phyloP scores from a whole-genome alignment of 2,888 invertebrate genomes.

The Phalera bucephala region DNA sequence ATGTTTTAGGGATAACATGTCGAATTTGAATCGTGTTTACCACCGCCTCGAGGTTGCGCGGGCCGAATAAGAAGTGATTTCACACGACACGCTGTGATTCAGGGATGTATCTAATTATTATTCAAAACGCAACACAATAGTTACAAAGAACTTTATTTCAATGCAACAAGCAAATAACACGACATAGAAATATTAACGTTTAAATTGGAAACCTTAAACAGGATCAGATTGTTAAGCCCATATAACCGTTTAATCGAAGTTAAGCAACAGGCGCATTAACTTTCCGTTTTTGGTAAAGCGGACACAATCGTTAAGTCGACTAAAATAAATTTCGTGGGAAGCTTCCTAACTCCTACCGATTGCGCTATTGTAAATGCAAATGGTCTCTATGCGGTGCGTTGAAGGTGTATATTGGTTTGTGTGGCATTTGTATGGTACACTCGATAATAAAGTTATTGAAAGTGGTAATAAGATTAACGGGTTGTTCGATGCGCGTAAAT shows the following conservation, averaged over 20 bases:
- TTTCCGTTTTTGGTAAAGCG: constrained; percentile 64
- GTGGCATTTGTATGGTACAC: constrained; percentile 45
- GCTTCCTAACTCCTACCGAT: constrained; percentile 58
- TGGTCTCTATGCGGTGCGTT: constrained; percentile 45
- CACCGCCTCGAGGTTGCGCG: constrained; percentile 50
- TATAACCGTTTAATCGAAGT: constrained; percentile 60
- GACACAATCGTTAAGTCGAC: constrained; percentile 73
- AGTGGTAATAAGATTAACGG: constrained; percentile 82
- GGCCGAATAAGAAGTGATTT: constrained; percentile 65
- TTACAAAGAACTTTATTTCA: constrained; percentile 38
- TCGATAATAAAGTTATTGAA: constrained; percentile 80
- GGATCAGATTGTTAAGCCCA: constrained; percentile 45
- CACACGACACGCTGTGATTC: constrained; percentile 51
- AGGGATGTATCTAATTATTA: constrained; percentile 33
- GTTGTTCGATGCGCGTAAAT: constrained; percentile 74
- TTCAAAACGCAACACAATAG: constrained; percentile 44
- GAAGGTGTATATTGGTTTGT: constrained; percentile 65
- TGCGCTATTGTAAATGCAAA: constrained; percentile 43
- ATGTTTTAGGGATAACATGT: constrained; percentile 70
- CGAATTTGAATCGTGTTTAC: constrained; percentile 66
- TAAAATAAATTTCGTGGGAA: constrained; percentile 76
- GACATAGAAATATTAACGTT: constrained; percentile 26
- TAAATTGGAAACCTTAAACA: constrained; percentile 42
- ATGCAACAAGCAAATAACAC: constrained; percentile 16
- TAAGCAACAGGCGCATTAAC: constrained; percentile 60